Base-by-base conservation (phyloP, 1,140 invertebrate genomes). In the Heliothis subflexa region DNA sequence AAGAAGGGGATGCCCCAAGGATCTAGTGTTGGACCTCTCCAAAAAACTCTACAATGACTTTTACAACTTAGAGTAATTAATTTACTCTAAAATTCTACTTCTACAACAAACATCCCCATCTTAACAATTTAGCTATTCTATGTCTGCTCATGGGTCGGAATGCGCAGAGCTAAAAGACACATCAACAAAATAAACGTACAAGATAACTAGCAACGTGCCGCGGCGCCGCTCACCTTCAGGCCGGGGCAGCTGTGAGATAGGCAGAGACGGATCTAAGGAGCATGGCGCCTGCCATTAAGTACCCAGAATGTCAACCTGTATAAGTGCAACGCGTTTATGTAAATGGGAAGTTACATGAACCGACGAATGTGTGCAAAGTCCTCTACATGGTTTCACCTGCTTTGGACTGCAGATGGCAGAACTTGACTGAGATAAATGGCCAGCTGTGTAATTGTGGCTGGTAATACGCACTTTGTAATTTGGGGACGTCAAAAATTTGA, bases 121-220 rank as follows among this genome's bases (percentile, higher is more conserved):
- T 82, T 13, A 4, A 21, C 9, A 1, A 55, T 10, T 11, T 25
- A 4, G 4, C 9, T 85, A 71, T 40, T 89, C 85, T 90, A 80
- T 91, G 86, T 5, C 79, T 61, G 61, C 64, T 78, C 80, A 78
- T 81, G 83, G 86, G 81, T 83, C 89, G 91, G 89, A 91, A 91
- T 90, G 88, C 89, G 84, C 85, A 83, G 84, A 85, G 85, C 85
- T 81, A 86, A 84, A 82, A 84, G 90, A 93, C 89, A 90, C 90
- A 91, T 88, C 87, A 90, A 92, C 85, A 88, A 87, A 91, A 91
- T 91, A 92, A 91, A 90, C 73, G 73, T 64, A 64, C 49, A 64
- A 75, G 73, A 75, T 75, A 75, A 75, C 73, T 61, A 62, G 59
- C 59, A 25, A 57, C 59, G 73, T 64, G 73, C 59, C 73, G 73